Evolutionary conservation across 2,888 invertebrate species (phyloP).

Genomic region (Chrysina gloriosa): DNA sequence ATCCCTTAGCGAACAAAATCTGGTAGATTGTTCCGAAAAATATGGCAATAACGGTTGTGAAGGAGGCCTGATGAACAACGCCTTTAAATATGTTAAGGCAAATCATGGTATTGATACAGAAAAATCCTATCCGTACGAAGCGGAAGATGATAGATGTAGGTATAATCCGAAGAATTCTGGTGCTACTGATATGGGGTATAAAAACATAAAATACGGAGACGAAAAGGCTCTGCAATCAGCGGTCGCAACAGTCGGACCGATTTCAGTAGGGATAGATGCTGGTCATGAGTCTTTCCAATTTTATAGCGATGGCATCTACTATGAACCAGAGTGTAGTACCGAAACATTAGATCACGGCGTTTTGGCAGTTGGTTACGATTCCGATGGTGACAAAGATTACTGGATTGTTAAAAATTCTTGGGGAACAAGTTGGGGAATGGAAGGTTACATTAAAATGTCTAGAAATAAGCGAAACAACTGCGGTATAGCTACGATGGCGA

Average conservation of each 20-base stretch:
- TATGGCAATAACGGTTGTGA: conserved; percentile 60
- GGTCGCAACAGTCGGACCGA: conserved; percentile 83
- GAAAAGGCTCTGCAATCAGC: conserved; percentile 79
- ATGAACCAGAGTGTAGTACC: conserved; percentile 77
- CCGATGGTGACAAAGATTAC: conserved; percentile 60
- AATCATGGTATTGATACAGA: conserved; percentile 50
- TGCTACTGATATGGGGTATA: conserved; percentile 81
- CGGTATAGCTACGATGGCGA: conserved; percentile 64
- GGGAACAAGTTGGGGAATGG: conserved; percentile 64
- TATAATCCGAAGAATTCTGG: conserved; percentile 73
- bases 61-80: conserved; percentile 62
- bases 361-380: conserved; percentile 67
- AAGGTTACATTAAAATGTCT: conserved; percentile 65
- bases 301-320: conserved; percentile 81
- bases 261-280: conserved; percentile 84
- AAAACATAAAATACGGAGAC: conserved; percentile 73
- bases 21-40: conserved; percentile 62
- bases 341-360: conserved; percentile 67
- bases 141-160: conserved; percentile 56
- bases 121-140: conserved; percentile 60
- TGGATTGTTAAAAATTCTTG: conserved; percentile 70
- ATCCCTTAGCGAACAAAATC: conserved; percentile 62
- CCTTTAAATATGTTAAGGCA: conserved; percentile 61
- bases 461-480: conserved; percentile 65
- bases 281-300: conserved; percentile 88